Evolutionary conservation across 2,888 invertebrate species (phyloP), one percentile per base, ranked within the genome.

Genomic region (Eustalomyia histrio): DNA sequence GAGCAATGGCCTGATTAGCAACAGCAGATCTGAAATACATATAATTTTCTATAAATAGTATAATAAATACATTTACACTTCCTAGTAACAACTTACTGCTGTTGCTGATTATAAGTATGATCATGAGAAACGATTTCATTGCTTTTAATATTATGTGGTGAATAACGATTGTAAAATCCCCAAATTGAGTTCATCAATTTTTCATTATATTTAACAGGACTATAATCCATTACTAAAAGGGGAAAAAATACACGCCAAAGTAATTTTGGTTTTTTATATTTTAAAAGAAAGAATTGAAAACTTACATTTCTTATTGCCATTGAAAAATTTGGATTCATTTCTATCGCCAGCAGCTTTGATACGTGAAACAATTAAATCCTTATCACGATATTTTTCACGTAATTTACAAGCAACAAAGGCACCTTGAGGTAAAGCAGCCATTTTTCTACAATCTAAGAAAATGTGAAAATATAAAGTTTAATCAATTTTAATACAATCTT

Each of bases 101-200:
- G 87, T 85, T 88, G 87, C 86, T 83, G 79, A 29, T 81, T 76
- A n/a, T 80, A 68, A 35, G 58, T 43, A 24, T 82, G 84, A 24
- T 74, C 80, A 14, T 80, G 80, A 10, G 83, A 84, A 80, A 89
- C 90, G 85, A 92, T 93, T 87, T 95, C 95, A 87, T 94, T 94
- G 86, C 94, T 95, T 92, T 97, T 96, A 84, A 97, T 94, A 90
- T 97, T 97, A 87, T 97, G 96, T 0, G 96, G 95, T 0, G 97
- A 96, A 89, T 96, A 96, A 61, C 95, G 94, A 90, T 97, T 97
- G 92, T 97, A 97, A 83, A 94, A 91, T n/a, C 96, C 96, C 97
- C 97, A 97, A 89, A 97, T 96, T 90, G 96, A 95, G 89, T 96
- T 96, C 97, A 97, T 97, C 88, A 96, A 90, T 90, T 96, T 96